Percentiles rank a stretch among this genome's conserved stretches.
phyloP scores from a whole-genome alignment of 2,797 vertebrate species.

The Pteropus rufus region DNA sequence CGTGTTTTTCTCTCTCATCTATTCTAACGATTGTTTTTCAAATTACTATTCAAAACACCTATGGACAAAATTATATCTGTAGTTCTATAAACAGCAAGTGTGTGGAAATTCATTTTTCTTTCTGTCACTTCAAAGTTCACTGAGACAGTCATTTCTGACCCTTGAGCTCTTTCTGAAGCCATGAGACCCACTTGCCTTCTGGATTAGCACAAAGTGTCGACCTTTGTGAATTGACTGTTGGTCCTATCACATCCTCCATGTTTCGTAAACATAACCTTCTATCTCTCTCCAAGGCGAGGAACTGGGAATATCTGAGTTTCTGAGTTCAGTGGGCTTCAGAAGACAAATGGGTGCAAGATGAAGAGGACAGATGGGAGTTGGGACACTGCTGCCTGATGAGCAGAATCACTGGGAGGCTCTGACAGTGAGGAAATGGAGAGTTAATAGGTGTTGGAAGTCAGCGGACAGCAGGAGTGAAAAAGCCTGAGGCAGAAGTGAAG shows the following conservation, averaged over 20 bases:
- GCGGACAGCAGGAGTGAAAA: background rate
- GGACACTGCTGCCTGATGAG: background rate
- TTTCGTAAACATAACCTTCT: background rate
- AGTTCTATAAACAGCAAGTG: background rate
- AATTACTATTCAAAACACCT: background rate
- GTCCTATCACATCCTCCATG: background rate
- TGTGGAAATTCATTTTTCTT: background rate
- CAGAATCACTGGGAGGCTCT: background rate
- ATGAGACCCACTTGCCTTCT: background rate
- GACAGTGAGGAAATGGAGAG: background rate
- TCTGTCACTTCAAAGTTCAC: background rate
- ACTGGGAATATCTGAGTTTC: background rate
- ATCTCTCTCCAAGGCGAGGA: background rate
- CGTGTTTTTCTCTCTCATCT: background rate
- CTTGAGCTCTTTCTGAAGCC: background rate
- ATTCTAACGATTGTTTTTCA: slow-evolving; percentile 9
- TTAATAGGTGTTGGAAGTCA: background rate
- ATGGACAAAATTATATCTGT: background rate
- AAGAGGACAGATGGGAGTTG: background rate
- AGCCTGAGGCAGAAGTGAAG: background rate
- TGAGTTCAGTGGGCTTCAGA: background rate
- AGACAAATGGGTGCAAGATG: background rate
- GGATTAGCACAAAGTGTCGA: background rate
- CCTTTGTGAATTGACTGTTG: background rate
- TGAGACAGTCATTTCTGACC: background rate